phyloP scores from a whole-genome alignment of 2,888 invertebrate genomes.

The Drosophila neotestacea region DNA sequence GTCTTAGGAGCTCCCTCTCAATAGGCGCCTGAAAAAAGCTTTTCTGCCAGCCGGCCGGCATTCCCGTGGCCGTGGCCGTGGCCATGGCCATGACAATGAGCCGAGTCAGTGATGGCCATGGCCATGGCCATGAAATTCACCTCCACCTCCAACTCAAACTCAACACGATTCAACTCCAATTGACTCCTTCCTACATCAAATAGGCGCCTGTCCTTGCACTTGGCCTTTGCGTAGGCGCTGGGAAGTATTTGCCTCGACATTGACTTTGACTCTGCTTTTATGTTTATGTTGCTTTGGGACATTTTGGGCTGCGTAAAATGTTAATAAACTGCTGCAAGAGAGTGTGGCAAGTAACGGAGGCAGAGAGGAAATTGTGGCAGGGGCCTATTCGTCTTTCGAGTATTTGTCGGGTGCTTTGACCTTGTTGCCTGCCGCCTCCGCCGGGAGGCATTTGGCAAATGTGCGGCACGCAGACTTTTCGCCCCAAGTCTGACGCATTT shows the following conservation, averaged over 20 bases:
- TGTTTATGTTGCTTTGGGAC: conserved; percentile 57
- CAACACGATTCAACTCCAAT: not conserved
- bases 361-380: conserved; percentile 26
- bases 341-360: conserved; percentile 1
- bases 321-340: conserved; percentile 69
- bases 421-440: conserved; percentile 71
- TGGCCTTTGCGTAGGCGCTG: conserved; percentile 74
- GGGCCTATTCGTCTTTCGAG: conserved; percentile 38
- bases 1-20: conserved; percentile 22
- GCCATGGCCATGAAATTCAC: conserved; percentile 17
- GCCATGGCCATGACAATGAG: conserved; percentile 75
- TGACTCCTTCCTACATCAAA: not conserved
- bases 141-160: not conserved
- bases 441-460: conserved; percentile 77
- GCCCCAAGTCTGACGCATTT: conserved; percentile 62
- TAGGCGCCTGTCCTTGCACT: conserved; percentile 73
- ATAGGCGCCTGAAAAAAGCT: conserved; percentile 59
- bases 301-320: conserved; percentile 72
- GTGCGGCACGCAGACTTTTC: conserved; percentile 72
- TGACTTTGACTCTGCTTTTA: conserved; percentile 38
- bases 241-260: conserved; percentile 9
- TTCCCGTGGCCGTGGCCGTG: conserved; percentile 69
- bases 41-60: conserved; percentile 63
- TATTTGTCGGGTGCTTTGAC: conserved; percentile 78
- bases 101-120: conserved; percentile 1